Conservation (phyloP, 2,113 vertebrate species). For the Epinephelus fuscoguttatus region DNA sequence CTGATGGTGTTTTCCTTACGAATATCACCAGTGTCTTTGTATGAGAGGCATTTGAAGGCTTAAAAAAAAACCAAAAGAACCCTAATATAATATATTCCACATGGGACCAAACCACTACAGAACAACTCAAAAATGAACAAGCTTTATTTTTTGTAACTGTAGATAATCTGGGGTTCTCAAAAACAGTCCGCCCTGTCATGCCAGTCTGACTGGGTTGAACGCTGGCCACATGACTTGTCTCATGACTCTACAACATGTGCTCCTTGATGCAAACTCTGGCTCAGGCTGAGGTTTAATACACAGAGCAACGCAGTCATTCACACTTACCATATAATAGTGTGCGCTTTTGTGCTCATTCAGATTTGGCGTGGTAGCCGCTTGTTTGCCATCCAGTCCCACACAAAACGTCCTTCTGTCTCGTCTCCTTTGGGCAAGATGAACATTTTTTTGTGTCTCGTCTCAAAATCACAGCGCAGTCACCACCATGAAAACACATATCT, state of each 20-base stretch:
- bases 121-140: slow-evolving; percentile 58
- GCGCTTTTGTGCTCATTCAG: slow-evolving; percentile 40
- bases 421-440: slow-evolving; percentile 6
- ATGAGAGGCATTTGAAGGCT: slow-evolving; percentile 51
- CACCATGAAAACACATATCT: slow-evolving; percentile 17
- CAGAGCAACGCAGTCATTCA: slow-evolving; percentile 44
- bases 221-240: slow-evolving; percentile 67
- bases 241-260: slow-evolving; percentile 66
- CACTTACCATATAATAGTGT: slow-evolving; percentile 11
- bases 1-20: slow-evolving; percentile 45
- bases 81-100: slow-evolving; percentile 46
- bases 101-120: slow-evolving; percentile 75
- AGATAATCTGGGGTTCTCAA: slow-evolving; percentile 44
- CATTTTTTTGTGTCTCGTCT: slow-evolving; percentile 22
- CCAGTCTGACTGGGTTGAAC: slow-evolving; percentile 43
- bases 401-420: slow-evolving; percentile 27
- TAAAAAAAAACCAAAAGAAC: slow-evolving; percentile 43
- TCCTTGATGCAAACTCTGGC: slow-evolving; percentile 32
- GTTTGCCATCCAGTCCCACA: slow-evolving; percentile 5
- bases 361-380: slow-evolving; percentile 16
- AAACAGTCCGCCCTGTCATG: slow-evolving; percentile 16
- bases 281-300: slow-evolving; percentile 26
- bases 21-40: slow-evolving; percentile 65
- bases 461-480: slow-evolving; percentile 22
- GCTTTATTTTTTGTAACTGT: slow-evolving; percentile 72